Evolutionary conservation across 92 coral and sea anemone species (phyloP), one percentile per base, ranked within the genome.

Genomic region (Ricordea florida): DNA sequence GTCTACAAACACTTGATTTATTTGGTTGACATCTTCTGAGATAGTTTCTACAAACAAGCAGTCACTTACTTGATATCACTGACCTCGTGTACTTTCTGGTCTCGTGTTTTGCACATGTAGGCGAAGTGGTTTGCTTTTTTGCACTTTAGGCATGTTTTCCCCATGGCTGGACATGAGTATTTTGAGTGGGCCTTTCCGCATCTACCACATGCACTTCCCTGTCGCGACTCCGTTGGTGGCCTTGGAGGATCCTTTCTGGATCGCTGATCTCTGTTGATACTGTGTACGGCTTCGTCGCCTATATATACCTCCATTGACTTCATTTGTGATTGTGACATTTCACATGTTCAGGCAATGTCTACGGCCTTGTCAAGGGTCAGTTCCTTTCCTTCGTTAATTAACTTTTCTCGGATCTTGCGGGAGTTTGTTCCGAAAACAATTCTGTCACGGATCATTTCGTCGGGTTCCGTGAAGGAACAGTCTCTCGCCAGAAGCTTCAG

Each of bases 331-430:
- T 23, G 9, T 14, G 37, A 2, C 17, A 51, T 51, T n/a, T n/a
- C n/a, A n/a, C n/a, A n/a, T 15, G 90, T 38, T 57, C 80, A 56
- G 25, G 86, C 90, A 33, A 75, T 69, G 46, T 57, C 61, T 36
- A 72, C 67, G 26, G 93, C 89, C 74, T 77, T 82, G 42, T 88
- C 82, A 21, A 76, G 80, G 20, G 88, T 69, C 13, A 64, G 49
- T 3, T 47, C 46, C 0, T 68, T 56, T 16, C 71, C 81, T 47
- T 74, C 71, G 52, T 48, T 56, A 4, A 79, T 57, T 15, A 74
- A 64, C 48, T 81, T 81, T 72, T 87, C 79, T 62, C 87, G 52
- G 10, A 87, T 68, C 47, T 74, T 87, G 38, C 66, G 49, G 27
- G 84, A 75, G 24, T 83, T 70, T 17, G 85, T 82, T 21, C 32